Conservation (phyloP, 2,888 invertebrate species). For the Brassicogethes aeneus region DNA sequence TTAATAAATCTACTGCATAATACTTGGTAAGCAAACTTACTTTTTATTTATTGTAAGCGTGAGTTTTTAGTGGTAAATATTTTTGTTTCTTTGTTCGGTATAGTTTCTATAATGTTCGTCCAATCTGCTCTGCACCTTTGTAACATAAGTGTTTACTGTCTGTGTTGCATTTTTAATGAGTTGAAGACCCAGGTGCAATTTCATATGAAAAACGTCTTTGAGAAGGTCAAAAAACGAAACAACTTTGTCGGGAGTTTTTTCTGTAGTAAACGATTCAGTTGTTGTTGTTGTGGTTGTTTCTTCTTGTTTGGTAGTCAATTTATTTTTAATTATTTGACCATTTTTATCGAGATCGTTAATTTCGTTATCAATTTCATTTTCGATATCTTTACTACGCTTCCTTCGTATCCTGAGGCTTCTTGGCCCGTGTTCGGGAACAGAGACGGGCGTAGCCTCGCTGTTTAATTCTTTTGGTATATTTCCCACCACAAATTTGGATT, state of each 20-base stretch:
- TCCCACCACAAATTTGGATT: slow-evolving; percentile 55
- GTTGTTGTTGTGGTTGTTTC: slow-evolving; percentile 6
- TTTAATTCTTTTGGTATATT: slow-evolving; percentile 50
- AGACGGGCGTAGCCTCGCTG: slow-evolving; percentile 48
- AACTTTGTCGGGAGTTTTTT: slow-evolving; percentile 20
- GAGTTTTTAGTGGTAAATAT: background rate
- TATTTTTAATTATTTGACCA: slow-evolving; percentile 4
- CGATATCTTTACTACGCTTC: slow-evolving; percentile 12
- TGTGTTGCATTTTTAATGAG: slow-evolving; percentile 60
- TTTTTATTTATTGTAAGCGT: background rate
- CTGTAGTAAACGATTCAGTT: slow-evolving; percentile 12
- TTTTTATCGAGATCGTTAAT: background rate
- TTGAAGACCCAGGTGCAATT: slow-evolving; percentile 57
- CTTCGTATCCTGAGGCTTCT: slow-evolving; percentile 34
- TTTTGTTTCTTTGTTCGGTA: slow-evolving; percentile 5
- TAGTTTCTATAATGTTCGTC: slow-evolving; percentile 22
- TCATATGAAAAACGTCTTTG: slow-evolving; percentile 57
- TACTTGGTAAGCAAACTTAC: background rate
- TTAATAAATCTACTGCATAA: background rate
- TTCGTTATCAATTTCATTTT: slow-evolving; percentile 6
- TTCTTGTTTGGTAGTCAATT: slow-evolving; percentile 4
- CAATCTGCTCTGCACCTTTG: slow-evolving; percentile 45
- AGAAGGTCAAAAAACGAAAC: slow-evolving; percentile 50
- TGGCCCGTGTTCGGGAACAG: slow-evolving; percentile 59
- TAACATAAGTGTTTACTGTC: slow-evolving; percentile 55